Base-by-base conservation (phyloP, 2,888 invertebrate species). In the Liodrosophila aerea region DNA sequence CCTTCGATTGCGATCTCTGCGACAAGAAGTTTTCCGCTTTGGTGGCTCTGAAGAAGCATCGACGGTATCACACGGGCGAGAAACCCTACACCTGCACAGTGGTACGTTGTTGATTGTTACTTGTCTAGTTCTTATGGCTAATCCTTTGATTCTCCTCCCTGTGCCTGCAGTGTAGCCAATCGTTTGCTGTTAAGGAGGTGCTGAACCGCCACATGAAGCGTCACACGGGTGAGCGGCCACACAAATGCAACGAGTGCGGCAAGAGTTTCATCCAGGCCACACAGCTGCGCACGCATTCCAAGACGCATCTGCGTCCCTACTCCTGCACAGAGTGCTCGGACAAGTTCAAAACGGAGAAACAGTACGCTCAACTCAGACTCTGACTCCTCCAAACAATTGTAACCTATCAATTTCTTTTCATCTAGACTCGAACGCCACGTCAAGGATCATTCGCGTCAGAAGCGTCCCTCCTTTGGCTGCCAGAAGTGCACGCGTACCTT, bases 211-310 rank as follows among this genome's bases (percentile, higher is more conserved):
- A 95, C 87, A 92, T 94, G 81, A 91, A 94, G 70, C 94, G 94
- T 0, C 95, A 95, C 85, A 90, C 90, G 0, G 89, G 90, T 1
- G 89, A 90, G 45, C 85, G 87, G 13, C 89, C 89, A 1, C 90
- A 90, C 70, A 77, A 76, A 4, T 90, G 73, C 72, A 89, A 44
- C 84, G 91, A 87, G 76, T 97, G 97, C 86, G 92, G 92, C 7
- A 94, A 93, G 87, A 93, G 95, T n/a, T 97, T 96, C 89, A 97
- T 97, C 57, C 97, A 95, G 89, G 93, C 94, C 7, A 92, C 94
- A 5, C 96, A 96, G 87, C 90, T 97, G 30, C 92, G 94, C 68
- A 94, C 94, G 4, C 97, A 97, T 87, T 90, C 95, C 66, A 94
- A 81, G 41, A 87, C 94, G 82, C 94, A 94, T 85, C 94, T 96